Conservation (phyloP, 2,113 vertebrate species). For the Halichoerus grypus region DNA sequence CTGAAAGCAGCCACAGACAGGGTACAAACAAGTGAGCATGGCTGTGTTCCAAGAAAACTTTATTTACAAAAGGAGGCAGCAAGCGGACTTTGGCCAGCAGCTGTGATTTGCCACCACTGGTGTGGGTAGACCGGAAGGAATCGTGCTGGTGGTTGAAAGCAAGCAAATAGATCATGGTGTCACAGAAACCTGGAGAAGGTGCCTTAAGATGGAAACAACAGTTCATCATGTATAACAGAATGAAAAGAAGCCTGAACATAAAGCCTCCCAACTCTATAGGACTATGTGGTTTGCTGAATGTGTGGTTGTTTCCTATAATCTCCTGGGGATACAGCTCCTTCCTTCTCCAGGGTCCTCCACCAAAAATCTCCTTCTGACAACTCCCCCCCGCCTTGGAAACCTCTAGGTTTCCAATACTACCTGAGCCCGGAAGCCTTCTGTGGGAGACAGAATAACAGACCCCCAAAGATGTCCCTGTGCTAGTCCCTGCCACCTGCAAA, state of each 20-base stretch:
- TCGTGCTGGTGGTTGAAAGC: not conserved
- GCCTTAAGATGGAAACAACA: not conserved
- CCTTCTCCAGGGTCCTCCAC: not conserved
- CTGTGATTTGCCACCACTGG: not conserved
- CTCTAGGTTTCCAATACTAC: not conserved
- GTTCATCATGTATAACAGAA: not conserved
- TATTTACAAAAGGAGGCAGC: not conserved
- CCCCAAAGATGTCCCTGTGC: not conserved
- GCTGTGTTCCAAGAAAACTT: not conserved
- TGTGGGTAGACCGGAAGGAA: not conserved
- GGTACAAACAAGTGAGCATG: not conserved
- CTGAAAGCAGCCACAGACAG: not conserved
- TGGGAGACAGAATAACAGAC: not conserved
- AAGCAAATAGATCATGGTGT: accelerated
- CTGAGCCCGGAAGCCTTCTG: not conserved
- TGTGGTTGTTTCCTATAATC: not conserved
- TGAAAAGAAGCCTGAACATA: not conserved
- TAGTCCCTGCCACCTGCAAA: not conserved
- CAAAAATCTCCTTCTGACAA: not conserved
- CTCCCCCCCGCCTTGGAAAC: not conserved
- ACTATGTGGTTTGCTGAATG: not conserved
- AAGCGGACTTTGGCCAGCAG: not conserved
- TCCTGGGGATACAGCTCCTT: not conserved
- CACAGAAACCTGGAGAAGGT: not conserved
- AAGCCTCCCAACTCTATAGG: accelerated